Percentiles rank a stretch among this genome's conserved stretches.
Evolutionary conservation across 2,888 invertebrate genomes (phyloP).

Genomic region (Archips xylosteana): DNA sequence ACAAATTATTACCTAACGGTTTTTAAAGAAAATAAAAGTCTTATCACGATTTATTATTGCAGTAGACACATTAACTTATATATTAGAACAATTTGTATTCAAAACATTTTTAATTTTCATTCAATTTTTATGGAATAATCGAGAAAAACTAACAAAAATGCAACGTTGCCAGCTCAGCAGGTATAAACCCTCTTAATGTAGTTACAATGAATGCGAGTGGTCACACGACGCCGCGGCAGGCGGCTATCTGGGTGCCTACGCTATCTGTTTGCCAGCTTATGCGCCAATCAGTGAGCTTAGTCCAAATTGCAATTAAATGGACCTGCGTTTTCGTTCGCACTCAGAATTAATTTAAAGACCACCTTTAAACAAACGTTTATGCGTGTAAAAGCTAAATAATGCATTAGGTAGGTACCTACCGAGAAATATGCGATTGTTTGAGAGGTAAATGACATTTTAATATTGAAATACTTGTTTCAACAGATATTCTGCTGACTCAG

Average conservation of each 20-base stretch:
- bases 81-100: too few species aligned
- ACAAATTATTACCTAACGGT: too few species aligned
- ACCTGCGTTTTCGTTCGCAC: conserved; percentile 57
- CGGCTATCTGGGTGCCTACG: conserved; percentile 61
- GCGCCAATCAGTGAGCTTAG: conserved; percentile 71
- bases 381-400: too few species aligned
- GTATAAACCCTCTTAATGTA: too few species aligned
- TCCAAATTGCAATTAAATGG: conserved; percentile 76
- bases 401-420: background rate
- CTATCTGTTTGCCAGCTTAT: conserved; percentile 67
- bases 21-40: too few species aligned
- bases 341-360: conserved; percentile 43
- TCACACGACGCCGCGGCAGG: conserved; percentile 29
- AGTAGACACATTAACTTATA: too few species aligned
- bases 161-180: too few species aligned
- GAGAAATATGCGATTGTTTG: background rate
- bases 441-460: background rate
- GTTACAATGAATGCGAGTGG: conserved; percentile 60
- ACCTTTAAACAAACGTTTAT: background rate
- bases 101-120: too few species aligned
- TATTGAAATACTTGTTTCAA: background rate
- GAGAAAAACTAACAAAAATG: too few species aligned
- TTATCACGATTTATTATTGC: too few species aligned
- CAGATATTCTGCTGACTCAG: conserved; percentile 1
- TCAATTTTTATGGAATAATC: too few species aligned